phyloP scores from a whole-genome alignment of 2,113 vertebrate species.

The Oceanites oceanicus region DNA sequence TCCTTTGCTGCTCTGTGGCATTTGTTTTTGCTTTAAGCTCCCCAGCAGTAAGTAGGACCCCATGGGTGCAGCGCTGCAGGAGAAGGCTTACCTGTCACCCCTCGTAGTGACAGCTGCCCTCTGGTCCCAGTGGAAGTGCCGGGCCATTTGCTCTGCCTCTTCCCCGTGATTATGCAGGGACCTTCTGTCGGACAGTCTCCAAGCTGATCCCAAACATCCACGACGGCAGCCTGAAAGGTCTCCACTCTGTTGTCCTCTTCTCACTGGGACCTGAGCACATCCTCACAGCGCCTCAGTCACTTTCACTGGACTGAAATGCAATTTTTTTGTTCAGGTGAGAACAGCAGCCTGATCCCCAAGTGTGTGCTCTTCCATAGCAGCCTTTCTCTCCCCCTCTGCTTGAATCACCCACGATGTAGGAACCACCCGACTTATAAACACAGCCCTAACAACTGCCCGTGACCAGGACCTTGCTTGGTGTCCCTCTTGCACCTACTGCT shows the following conservation, averaged over 20 bases:
- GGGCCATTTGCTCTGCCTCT: neutral
- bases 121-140: neutral
- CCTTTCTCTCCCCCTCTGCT: neutral
- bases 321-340: neutral
- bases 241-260: neutral
- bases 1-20: neutral
- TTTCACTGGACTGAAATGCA: neutral
- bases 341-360: neutral
- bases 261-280: neutral
- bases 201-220: neutral
- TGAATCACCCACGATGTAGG: accelerated
- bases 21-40: neutral
- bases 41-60: neutral
- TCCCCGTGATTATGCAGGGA: accelerated
- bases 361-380: neutral
- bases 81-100: neutral
- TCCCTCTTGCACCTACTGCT: neutral
- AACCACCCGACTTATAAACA: neutral
- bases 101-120: too few species aligned
- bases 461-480: too few species aligned
- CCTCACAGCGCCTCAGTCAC: neutral
- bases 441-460: neutral
- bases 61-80: neutral
- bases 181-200: neutral
- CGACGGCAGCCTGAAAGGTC: neutral